Base-by-base conservation (phyloP, 1,140 invertebrate species). In the Colletes gigas region DNA sequence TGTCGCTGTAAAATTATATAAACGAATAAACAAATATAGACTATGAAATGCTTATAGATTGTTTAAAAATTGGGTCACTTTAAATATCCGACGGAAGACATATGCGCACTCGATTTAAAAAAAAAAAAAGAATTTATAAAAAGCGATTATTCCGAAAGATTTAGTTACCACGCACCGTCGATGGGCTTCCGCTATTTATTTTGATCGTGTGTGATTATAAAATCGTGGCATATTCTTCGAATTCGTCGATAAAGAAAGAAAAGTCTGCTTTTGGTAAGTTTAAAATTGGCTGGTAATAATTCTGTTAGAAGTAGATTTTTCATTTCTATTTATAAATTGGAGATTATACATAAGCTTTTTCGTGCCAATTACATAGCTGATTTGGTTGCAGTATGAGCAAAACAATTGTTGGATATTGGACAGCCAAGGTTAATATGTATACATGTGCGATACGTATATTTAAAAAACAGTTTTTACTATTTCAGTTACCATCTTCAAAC, bases 381-480 rank as follows among this genome's bases (percentile, higher is more conserved):
- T 62, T 78, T 52, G n/a, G 60, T 71, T 71, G 54, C 21, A 60
- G 47, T 71, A 30, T 55, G 47, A 78, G n/a, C n/a, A 71, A 78
- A 78, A 62, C 39, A 62, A 62, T 39, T 41, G 14, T 47, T 47
- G 4, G 54, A 72, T 72, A 21, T 59, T 65, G 19, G 30, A 10
- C 50, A 72, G 59, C 50, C 68, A 78, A 78, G 77, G 77, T 72
- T 78, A 54, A 78, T 41, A 12, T 50, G 30, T 15, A n/a, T 60
- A 19, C 30, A 15, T 5, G 21, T 74, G 14, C 17, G 30, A 66
- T 19, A 10, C 30, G 62, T 54, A 63, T 21, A 71, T 19, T 1
- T n/a, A 41, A 41, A 41, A 71, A 47, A 59, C 1, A 50, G 0
- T 62, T 50, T 50, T 50, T 52, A 44, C 39, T 71, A 71, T 67